Percentiles rank a stretch among this genome's conserved stretches.
These are phyloP conservation scores for Stenolophus ochropezus DNA, from an alignment of 2,888 invertebrate species.

Conservation along the genomic window DNA sequence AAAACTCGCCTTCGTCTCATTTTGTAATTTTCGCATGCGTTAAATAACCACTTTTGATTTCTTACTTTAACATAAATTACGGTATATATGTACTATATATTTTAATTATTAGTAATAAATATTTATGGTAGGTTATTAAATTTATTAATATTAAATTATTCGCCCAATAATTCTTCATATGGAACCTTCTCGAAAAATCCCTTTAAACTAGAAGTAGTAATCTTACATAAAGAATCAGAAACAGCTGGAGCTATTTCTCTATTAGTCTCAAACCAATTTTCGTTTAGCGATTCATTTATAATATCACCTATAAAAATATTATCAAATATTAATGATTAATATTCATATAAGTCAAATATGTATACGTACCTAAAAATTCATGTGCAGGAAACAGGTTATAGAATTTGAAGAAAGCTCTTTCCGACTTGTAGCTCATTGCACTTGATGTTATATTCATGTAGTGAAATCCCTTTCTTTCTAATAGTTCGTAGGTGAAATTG, in stretches of 20 bases:
- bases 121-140: neutral
- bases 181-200: constrained; percentile 52
- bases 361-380: constrained; percentile 39
- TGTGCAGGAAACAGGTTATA: constrained; percentile 41
- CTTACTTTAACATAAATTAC: neutral
- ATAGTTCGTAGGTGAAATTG: constrained; percentile 38
- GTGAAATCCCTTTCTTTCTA: constrained; percentile 38
- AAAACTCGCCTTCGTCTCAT: no score
- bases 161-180: constrained; percentile 40
- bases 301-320: constrained; percentile 11
- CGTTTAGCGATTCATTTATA: constrained; percentile 34
- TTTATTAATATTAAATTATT: constrained; percentile 2
- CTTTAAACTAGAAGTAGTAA: constrained; percentile 30
- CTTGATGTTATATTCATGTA: constrained; percentile 50
- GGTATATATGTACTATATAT: neutral
- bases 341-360: no score
- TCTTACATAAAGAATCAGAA: constrained; percentile 21
- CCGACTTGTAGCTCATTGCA: constrained; percentile 37
- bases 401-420: constrained; percentile 45
- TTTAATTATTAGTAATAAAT: neutral
- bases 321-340: neutral
- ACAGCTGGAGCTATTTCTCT: constrained; percentile 13
- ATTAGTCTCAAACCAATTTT: constrained; percentile 46
- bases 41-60: no score
- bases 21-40: no score